phyloP scores from a whole-genome alignment of 2,113 vertebrate species.

The Tupaia chinensis region DNA sequence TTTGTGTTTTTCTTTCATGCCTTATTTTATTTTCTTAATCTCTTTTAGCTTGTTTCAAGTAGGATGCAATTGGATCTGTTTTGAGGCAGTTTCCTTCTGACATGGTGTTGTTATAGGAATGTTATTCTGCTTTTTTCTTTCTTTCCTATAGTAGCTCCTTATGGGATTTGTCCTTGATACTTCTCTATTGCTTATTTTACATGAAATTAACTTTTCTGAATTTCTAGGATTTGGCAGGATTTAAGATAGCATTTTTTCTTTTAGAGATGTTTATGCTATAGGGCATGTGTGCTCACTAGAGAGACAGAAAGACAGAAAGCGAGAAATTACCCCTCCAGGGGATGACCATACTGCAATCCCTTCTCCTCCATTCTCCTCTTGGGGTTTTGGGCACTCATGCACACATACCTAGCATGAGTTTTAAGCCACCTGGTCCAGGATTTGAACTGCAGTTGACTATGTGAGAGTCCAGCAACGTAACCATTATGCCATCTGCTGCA shows the following conservation, averaged over 20 bases:
- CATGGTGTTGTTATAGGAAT: not conserved
- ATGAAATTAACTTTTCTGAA: conserved; percentile 21
- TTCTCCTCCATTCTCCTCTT: too few species aligned
- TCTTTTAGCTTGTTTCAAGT: conserved; percentile 21
- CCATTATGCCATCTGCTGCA: too few species aligned
- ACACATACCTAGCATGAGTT: too few species aligned
- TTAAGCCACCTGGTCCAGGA: too few species aligned
- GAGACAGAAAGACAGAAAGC: too few species aligned
- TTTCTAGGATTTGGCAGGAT: not conserved
- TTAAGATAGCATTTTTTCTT: not conserved
- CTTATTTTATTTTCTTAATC: conserved; percentile 31
- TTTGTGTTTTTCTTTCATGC: not conserved
- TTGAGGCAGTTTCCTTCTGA: not conserved
- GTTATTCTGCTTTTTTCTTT: not conserved
- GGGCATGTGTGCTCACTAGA: too few species aligned
- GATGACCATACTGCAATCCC: too few species aligned
- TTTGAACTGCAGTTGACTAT: too few species aligned
- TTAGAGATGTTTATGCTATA: too few species aligned
- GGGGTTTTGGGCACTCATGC: too few species aligned
- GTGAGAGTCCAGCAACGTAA: too few species aligned
- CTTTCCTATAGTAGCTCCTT: not conserved
- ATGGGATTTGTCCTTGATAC: not conserved
- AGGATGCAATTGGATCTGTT: conserved; percentile 9
- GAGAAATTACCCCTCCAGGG: too few species aligned
- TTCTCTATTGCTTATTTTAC: conserved; percentile 23